phyloP scores from a whole-genome alignment of 2,888 invertebrate genomes.

The Eupithecia subfuscata region DNA sequence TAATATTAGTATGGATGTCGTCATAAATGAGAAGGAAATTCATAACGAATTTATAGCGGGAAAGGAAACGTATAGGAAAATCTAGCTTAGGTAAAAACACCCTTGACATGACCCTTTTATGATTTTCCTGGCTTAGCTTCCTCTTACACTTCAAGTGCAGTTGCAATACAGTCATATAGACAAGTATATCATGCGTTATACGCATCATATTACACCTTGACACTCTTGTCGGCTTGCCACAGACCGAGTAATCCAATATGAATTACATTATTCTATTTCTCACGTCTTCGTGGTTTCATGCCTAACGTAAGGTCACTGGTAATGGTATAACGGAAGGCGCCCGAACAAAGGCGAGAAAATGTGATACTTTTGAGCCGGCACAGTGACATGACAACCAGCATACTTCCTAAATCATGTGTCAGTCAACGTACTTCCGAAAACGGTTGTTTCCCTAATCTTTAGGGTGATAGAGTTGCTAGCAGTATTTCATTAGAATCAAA shows the following conservation, averaged over 20 bases:
- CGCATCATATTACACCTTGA: conserved; percentile 69
- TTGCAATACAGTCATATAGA: background rate
- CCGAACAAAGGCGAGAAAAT: conserved; percentile 39
- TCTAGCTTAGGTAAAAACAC: background rate
- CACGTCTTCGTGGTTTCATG: conserved; percentile 50
- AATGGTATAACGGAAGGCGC: conserved; percentile 33
- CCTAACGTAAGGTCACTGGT: conserved; percentile 35
- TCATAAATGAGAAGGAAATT: background rate
- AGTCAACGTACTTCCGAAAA: background rate
- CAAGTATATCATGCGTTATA: conserved; percentile 14
- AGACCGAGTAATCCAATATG: conserved; percentile 64
- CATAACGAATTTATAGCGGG: background rate
- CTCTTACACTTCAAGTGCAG: conserved; percentile 9
- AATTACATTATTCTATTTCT: conserved; percentile 62
- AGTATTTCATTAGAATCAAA: background rate
- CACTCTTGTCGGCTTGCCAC: conserved; percentile 60
- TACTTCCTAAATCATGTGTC: conserved; percentile 9
- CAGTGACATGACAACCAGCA: background rate
- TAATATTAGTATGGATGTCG: background rate
- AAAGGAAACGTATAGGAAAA: background rate
- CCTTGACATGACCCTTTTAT: background rate
- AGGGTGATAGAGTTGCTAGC: background rate
- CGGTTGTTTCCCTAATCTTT: background rate
- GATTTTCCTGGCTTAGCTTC: background rate
- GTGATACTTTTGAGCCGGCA: conserved; percentile 38